These are phyloP conservation scores for Chrysopa pallens DNA, from an alignment of 1,140 invertebrate species.

Conservation along the genomic window DNA sequence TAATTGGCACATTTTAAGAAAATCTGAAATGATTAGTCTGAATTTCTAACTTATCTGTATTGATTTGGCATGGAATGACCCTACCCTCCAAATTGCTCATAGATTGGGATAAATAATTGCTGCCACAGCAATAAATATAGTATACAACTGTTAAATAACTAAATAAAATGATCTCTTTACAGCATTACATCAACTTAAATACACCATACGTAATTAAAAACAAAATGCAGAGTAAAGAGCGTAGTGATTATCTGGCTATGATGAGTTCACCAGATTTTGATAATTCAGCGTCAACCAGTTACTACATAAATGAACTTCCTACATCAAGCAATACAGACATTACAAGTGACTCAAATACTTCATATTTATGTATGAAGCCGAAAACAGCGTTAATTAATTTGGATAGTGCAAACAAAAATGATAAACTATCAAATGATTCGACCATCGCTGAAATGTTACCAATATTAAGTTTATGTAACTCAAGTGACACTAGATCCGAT, in stretches of 20 bases:
- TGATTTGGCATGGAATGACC: no score
- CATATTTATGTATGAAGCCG: constrained; percentile 24
- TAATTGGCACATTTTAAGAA: no score
- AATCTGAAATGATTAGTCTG: no score
- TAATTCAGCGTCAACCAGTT: constrained; percentile 28
- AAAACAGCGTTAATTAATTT: not conserved
- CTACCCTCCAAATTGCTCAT: no score
- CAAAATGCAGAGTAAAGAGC: constrained; percentile 23
- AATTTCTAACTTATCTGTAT: no score
- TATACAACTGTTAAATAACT: constrained; percentile 1
- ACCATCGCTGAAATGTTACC: no score
- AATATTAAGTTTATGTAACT: no score
- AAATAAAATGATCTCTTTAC: constrained; percentile 14
- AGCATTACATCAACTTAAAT: constrained; percentile 79
- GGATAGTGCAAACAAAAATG: no score
- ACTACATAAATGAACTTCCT: constrained; percentile 26
- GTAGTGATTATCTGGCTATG: constrained; percentile 58
- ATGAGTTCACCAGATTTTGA: constrained; percentile 52
- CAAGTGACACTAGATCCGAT: no score
- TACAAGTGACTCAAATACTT: constrained; percentile 5
- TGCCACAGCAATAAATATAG: no score
- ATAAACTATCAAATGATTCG: no score
- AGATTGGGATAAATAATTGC: no score
- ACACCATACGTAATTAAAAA: constrained; percentile 58
- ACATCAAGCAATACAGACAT: not conserved